A percentile compares a stretch with the other conserved stretches of the same genome.
Conservation (phyloP, 2,797 vertebrate genomes). For the Onychomys torridus region DNA sequence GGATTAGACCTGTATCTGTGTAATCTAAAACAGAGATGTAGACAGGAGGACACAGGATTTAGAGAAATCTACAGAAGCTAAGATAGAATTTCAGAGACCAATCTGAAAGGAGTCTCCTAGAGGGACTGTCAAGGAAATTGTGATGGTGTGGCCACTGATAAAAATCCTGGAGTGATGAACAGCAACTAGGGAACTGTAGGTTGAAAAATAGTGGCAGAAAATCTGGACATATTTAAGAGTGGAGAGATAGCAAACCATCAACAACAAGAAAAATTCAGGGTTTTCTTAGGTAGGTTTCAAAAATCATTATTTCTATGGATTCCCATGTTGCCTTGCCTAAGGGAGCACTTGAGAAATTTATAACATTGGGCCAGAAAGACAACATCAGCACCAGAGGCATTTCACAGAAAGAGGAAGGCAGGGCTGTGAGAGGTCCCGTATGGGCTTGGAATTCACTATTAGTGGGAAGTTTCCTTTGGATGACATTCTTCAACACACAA, state of each 20-base stretch:
- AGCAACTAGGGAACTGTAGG: neutral
- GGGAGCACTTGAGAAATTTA: slow-evolving; percentile 9
- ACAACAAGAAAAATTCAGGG: neutral
- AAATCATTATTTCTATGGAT: neutral
- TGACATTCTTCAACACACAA: neutral
- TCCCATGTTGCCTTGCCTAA: neutral
- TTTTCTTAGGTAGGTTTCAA: slow-evolving; percentile 43
- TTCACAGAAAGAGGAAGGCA: neutral
- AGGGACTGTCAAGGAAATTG: neutral
- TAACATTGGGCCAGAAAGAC: neutral
- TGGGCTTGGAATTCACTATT: neutral
- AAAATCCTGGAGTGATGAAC: neutral
- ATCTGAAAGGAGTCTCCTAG: neutral
- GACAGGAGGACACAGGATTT: neutral
- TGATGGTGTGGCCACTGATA: neutral
- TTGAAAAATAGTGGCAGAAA: neutral
- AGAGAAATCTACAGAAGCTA: slow-evolving; percentile 25
- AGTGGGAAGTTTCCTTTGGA: neutral
- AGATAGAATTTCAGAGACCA: neutral
- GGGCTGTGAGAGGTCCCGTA: neutral
- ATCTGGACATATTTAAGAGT: neutral
- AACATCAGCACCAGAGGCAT: neutral
- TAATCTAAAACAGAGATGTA: neutral
- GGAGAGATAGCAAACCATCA: neutral
- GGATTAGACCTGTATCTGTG: neutral